Evolutionary conservation across 2,113 vertebrate genomes (phyloP).

Genomic region (Forbesichthys papilliferus): DNA sequence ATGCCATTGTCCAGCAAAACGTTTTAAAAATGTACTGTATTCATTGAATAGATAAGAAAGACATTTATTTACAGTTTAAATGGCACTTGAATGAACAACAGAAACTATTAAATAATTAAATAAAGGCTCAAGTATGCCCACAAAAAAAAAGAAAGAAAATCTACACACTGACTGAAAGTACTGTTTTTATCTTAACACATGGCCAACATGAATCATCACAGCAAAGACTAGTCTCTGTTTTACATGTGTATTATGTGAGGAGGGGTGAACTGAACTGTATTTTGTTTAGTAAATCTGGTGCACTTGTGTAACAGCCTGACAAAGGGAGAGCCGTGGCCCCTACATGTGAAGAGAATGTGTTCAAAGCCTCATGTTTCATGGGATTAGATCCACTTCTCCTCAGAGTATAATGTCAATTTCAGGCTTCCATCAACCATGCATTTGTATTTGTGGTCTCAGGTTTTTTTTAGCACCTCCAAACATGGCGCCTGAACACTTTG

Average conservation of each 20-base stretch:
- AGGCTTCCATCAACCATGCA: conserved; percentile 30
- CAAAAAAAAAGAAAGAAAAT: too few relatives aligned
- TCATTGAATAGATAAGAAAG: too few relatives aligned
- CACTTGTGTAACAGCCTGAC: conserved; percentile 56
- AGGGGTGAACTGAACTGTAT: too few relatives aligned
- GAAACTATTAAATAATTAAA: too few relatives aligned
- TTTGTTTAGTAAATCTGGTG: conserved; percentile 39
- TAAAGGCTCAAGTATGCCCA: too few relatives aligned
- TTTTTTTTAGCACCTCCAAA: conserved; percentile 19
- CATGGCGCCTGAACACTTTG: conserved; percentile 3
- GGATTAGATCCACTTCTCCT: conserved; percentile 54
- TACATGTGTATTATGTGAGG: too few relatives aligned
- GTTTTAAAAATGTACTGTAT: neutral
- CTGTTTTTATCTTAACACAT: too few relatives aligned
- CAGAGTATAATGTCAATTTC: conserved; percentile 47
- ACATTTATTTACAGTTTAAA: too few relatives aligned
- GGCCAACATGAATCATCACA: too few relatives aligned
- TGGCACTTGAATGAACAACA: too few relatives aligned
- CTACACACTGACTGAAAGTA: too few relatives aligned
- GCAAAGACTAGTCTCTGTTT: too few relatives aligned
- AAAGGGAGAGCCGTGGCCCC: conserved; percentile 53
- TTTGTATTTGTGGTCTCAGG: conserved; percentile 24
- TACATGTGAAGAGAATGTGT: conserved; percentile 59
- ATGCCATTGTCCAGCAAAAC: neutral
- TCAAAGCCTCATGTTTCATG: conserved; percentile 63